A percentile compares a stretch with the other conserved stretches of the same genome.
Evolutionary conservation across 1,140 invertebrate genomes (phyloP).

Genomic region (Bilobella aurantiaca): DNA sequence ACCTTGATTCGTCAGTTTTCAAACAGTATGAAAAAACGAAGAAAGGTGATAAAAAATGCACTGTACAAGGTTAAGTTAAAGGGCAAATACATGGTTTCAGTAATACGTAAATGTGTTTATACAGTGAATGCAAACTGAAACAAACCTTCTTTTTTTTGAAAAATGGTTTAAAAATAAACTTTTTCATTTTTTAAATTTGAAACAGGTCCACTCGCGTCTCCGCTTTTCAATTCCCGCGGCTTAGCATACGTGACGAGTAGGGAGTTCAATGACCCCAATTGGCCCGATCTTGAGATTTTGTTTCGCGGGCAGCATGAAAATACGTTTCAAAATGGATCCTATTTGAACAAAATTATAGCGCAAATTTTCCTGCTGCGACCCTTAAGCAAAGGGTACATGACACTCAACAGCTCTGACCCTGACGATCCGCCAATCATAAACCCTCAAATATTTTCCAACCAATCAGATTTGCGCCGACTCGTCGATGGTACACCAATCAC

Average conservation of each 20-base stretch:
- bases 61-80: no score
- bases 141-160: no score
- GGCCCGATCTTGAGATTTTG: constrained; percentile 14
- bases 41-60: no score
- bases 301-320: background rate
- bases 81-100: no score
- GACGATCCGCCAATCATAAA: constrained; percentile 44
- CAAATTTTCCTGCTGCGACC: constrained; percentile 7
- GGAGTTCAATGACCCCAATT: background rate
- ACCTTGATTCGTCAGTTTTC: no score
- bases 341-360: constrained; percentile 9
- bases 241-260: constrained; percentile 6
- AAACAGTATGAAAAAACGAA: no score
- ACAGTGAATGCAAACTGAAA: no score
- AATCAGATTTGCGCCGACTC: constrained; percentile 33
- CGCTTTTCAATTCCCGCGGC: background rate
- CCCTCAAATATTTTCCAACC: constrained; percentile 41
- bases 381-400: constrained; percentile 35
- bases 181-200: no score
- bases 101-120: no score
- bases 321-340: background rate
- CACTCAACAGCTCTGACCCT: constrained; percentile 40
- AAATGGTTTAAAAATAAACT: no score
- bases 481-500: constrained; percentile 38
- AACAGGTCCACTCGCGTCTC: background rate